Conservation (phyloP, 1,140 invertebrate species). For the Lethocerus indicus region DNA sequence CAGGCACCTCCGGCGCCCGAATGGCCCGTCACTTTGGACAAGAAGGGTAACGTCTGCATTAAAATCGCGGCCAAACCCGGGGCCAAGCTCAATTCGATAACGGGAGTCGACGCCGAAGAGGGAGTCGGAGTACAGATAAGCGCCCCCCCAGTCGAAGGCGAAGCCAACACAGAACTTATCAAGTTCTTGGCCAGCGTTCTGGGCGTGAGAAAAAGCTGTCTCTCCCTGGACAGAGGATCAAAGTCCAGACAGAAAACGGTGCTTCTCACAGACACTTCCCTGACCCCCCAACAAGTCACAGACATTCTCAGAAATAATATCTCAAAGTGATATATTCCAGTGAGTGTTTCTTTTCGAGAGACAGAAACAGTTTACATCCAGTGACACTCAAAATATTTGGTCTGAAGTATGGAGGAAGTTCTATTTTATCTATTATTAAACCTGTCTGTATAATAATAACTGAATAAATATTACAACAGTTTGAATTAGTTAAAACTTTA, state of each 20-base stretch:
- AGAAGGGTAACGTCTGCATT: conserved; percentile 41
- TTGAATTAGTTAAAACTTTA: too few species aligned
- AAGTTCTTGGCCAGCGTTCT: conserved; percentile 50
- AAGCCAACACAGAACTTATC: conserved; percentile 57
- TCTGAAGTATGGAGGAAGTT: too few species aligned
- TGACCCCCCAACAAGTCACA: conserved; percentile 4
- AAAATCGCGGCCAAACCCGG: conserved; percentile 59
- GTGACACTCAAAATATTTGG: too few species aligned
- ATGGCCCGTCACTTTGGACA: conserved; percentile 30
- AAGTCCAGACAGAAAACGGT: conserved; percentile 15
- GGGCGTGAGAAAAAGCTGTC: conserved; percentile 46
- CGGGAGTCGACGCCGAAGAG: conserved; percentile 35
- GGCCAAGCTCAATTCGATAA: conserved; percentile 51
- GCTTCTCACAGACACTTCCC: conserved; percentile 8
- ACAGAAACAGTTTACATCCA: too few species aligned
- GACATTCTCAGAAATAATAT: conserved; percentile 5
- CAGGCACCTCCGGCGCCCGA: not conserved
- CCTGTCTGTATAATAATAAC: too few species aligned
- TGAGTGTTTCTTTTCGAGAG: too few species aligned
- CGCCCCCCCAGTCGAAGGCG: conserved; percentile 59
- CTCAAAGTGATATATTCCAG: too few species aligned
- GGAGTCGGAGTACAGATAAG: conserved; percentile 49
- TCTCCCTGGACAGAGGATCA: conserved; percentile 42
- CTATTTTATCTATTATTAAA: too few species aligned
- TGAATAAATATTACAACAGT: too few species aligned